Evolutionary conservation across 1,140 invertebrate species (phyloP).

Genomic region (Babylonia areolata): DNA sequence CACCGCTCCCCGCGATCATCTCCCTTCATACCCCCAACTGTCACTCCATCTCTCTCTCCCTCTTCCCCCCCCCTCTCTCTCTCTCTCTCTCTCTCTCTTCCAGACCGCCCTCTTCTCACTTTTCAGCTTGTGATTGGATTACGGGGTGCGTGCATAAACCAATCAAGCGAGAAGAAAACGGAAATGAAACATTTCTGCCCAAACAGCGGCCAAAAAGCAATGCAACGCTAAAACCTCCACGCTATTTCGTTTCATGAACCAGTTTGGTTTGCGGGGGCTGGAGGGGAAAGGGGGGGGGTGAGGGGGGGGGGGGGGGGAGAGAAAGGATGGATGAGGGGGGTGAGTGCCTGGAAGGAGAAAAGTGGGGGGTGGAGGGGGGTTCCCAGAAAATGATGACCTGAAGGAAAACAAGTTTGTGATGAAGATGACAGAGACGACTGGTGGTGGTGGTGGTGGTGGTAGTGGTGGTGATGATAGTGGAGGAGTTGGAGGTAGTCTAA

Average conservation of each 20-base stretch:
- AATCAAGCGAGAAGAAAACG: background rate
- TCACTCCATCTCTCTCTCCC: no score
- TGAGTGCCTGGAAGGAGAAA: no score
- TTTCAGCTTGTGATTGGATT: constrained; percentile 23
- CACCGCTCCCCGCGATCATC: background rate
- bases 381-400: no score
- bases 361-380: no score
- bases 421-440: no score
- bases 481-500: no score
- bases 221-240: background rate
- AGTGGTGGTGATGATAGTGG: no score
- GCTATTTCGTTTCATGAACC: constrained; percentile 4
- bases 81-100: background rate
- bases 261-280: no score
- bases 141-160: constrained; percentile 17
- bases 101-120: background rate
- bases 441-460: no score
- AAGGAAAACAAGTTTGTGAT: no score
- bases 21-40: no score
- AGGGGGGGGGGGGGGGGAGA: background rate
- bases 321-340: no score
- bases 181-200: constrained; percentile 18
- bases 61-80: background rate
- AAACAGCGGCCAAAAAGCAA: constrained; percentile 5
- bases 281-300: background rate